A percentile compares a stretch with the other conserved stretches of the same genome.
Evolutionary conservation across 2,113 vertebrate species (phyloP).

Genomic region (Pluvialis apricaria): DNA sequence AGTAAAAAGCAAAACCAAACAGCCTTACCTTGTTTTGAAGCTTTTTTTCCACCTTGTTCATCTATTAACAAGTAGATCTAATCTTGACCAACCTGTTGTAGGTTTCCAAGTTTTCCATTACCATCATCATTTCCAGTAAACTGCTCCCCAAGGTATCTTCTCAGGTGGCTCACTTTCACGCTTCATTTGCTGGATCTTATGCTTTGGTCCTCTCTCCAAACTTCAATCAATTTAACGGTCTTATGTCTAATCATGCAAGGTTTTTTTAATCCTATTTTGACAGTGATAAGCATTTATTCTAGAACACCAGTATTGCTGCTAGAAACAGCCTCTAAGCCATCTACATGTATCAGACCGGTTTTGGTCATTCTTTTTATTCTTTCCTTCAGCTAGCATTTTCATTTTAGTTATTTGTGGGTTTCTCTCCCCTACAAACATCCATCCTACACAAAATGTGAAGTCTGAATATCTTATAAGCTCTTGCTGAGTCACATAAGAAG

Average conservation of each 20-base stretch:
- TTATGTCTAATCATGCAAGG: not conserved
- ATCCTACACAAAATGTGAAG: not conserved
- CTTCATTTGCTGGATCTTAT: not conserved
- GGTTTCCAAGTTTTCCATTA: not conserved
- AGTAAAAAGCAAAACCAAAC: not conserved
- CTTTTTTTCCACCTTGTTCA: not conserved
- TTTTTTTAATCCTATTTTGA: not conserved
- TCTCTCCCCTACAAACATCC: not conserved
- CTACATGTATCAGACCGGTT: not conserved
- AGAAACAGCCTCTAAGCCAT: not conserved
- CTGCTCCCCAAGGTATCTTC: not conserved
- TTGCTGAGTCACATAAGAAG: not conserved
- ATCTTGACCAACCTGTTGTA: not conserved
- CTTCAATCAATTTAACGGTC: not conserved
- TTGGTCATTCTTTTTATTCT: not conserved
- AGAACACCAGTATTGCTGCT: not conserved
- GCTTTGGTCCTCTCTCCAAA: not conserved
- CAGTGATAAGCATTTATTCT: not conserved
- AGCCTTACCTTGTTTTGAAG: not conserved
- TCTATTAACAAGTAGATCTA: not conserved
- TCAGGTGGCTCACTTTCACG: not conserved
- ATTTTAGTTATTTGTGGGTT: not conserved
- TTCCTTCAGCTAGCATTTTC: not conserved
- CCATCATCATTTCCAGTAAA: not conserved
- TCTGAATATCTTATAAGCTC: not conserved